Evolutionary conservation across 2,797 vertebrate genomes (phyloP), one percentile per base, ranked within the genome.

Genomic region (Epinephelus coioides): DNA sequence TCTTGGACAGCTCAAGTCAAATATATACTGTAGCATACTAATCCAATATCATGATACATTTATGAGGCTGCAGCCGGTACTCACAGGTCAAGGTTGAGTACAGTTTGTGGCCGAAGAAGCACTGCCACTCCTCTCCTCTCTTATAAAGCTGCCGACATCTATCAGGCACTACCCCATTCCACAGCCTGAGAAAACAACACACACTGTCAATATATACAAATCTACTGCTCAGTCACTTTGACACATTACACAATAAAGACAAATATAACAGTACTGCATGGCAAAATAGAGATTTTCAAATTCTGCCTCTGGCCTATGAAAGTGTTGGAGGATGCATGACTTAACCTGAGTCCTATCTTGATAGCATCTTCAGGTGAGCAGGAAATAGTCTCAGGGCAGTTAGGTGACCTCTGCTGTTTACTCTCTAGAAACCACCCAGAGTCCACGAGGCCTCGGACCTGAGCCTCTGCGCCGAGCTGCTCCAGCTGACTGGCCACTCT

Each of bases 391-490:
- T 95, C 95, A 0, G 95, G 93, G 63, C 96, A 97, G 78, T 95
- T 95, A 0, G 92, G 92, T 2, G 91, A 89, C 71, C 94, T 94
- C 81, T 91, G 94, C 79, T 93, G 95, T 85, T 96, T 96, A 72
- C 94, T 95, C 72, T 96, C 95, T 47, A 97, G 90, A 86, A 97
- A 97, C 96, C 96, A 97, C 2, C 96, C 96, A 0, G 96, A 97
- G 85, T 97, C 96, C 34, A 96, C 96, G 27, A 97, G 92, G 12
- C 96, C 96, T 60, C 96, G 92, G 40, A 97, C 96, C 90, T 96
- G 96, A 60, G 94, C 90, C 55, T 96, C 96, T 0, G 93, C 93
- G 3, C 96, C 95, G 0, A 96, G 88, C 87, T 95, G 95, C 84
- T 92, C 93, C 84, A 97, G 88, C 83, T 96, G 95, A 81, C 79